Evolutionary conservation across 1,140 invertebrate species (phyloP), one percentile per base, ranked within the genome.

Genomic region (Pseudomyrmex concolor): DNA sequence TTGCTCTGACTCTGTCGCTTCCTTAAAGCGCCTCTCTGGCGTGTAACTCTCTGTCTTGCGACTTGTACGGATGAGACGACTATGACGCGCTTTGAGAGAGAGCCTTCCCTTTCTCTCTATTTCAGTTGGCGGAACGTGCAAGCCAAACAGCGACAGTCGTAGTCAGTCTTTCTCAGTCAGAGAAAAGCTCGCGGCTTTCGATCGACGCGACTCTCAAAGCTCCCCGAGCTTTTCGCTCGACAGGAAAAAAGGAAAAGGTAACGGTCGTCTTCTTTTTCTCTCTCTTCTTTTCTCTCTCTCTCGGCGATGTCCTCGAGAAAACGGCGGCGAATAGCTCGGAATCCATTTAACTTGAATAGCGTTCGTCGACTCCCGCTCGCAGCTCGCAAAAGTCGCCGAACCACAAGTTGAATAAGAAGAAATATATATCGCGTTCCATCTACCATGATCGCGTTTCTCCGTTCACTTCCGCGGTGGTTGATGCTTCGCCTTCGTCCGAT

Each of bases 341-440:
- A 86, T 87, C 60, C 85, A 86, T 86, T 87, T 86, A 84, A 78
- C 85, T 84, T 57, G 62, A 84, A 87, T 86, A 45, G 84, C 67
- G 15, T 62, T 64, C 76, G 76, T 63, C 68, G 50, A 45, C 54
- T 78, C 60, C 7, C 48, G 54, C 22, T 80, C 43, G 76, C 76
- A 80, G 66, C 64, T 80, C 54, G 76, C 76, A 71, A 80, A 70
- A 80, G 66, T 80, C 66, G 54, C 76, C 22, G 54, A 80, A 80
- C 43, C 54, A 25, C 34, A 34, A 34, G 55, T 80, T 66, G 76
- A 80, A 80, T 80, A 80, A 70, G 66, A 80, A 71, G 66, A 60
- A 80, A 80, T 80, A 80, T 80, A 80, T 78, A 70, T 78, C 64
- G 15, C 76, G 43, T 71, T 60, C 13, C 66, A 70, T 59, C 43